These are phyloP conservation scores for Scophthalmus maximus DNA, from an alignment of 2,113 vertebrate species.

Conservation along the genomic window DNA sequence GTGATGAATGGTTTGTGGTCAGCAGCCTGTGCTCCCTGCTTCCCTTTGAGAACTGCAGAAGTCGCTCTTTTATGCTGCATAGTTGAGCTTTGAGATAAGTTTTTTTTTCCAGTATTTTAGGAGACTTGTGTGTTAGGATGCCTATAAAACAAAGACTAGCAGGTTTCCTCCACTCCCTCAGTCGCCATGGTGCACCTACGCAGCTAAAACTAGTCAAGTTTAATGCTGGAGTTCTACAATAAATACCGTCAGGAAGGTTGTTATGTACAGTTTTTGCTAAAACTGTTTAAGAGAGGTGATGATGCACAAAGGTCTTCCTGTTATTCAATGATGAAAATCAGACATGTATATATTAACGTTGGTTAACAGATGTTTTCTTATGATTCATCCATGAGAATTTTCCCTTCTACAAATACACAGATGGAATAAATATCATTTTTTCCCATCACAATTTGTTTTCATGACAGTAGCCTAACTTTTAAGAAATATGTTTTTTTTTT, in stretches of 20 bases:
- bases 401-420: no score
- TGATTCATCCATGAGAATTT: no score
- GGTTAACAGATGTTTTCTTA: no score
- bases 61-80: conserved; percentile 37
- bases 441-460: no score
- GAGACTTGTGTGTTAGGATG: conserved; percentile 4
- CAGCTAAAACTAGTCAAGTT: not conserved
- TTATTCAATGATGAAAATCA: no score
- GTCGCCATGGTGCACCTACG: not conserved
- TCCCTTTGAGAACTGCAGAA: conserved; percentile 51
- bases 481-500: no score
- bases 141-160: no score
- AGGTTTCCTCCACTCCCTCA: not conserved
- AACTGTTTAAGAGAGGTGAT: not conserved
- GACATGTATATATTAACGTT: no score
- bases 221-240: not conserved
- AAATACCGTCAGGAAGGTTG: not conserved
- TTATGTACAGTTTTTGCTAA: not conserved
- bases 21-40: conserved; percentile 43
- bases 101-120: conserved; percentile 17
- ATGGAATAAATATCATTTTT: no score
- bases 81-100: conserved; percentile 11
- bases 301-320: no score
- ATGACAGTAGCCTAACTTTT: no score
- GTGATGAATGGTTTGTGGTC: conserved; percentile 76